Percentiles rank a stretch among this genome's conserved stretches.
These are phyloP conservation scores for Gopherus evgoodei DNA, from an alignment of 2,113 vertebrate species.

Conservation along the genomic window DNA sequence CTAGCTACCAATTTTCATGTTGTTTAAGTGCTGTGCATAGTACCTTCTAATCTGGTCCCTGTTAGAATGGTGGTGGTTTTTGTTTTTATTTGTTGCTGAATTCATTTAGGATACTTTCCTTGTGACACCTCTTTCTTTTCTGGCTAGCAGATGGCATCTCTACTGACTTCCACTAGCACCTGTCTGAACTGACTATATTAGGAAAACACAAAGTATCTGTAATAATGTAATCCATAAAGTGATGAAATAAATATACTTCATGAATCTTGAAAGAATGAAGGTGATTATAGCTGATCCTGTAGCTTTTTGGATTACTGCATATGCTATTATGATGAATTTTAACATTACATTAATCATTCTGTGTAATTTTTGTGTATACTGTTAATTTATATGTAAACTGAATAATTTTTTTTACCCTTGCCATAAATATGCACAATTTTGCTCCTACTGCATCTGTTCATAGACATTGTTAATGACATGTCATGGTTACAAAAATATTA, in stretches of 20 bases:
- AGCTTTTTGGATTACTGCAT: neutral
- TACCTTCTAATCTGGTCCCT: neutral
- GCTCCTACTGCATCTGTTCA: constrained; percentile 10
- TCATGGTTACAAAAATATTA: neutral
- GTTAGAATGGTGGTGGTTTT: neutral
- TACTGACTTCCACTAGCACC: neutral
- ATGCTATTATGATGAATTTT: constrained; percentile 3
- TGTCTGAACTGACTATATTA: neutral
- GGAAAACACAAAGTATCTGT: neutral
- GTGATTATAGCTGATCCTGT: neutral
- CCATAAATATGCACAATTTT: constrained; percentile 15
- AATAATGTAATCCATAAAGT: constrained; percentile 2
- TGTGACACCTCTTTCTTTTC: neutral
- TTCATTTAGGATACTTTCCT: neutral
- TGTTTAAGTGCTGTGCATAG: neutral
- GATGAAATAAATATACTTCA: too few relatives aligned
- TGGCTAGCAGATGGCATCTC: neutral
- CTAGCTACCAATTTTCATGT: neutral
- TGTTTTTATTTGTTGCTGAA: neutral
- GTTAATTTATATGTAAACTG: constrained; percentile 32
- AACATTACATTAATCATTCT: neutral
- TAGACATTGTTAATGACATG: constrained; percentile 14
- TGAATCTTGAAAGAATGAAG: neutral
- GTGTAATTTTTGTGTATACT: neutral
- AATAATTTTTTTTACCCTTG: constrained; percentile 28